Base-by-base conservation (phyloP, 2,888 invertebrate species). In the Nemoura dubitans region DNA sequence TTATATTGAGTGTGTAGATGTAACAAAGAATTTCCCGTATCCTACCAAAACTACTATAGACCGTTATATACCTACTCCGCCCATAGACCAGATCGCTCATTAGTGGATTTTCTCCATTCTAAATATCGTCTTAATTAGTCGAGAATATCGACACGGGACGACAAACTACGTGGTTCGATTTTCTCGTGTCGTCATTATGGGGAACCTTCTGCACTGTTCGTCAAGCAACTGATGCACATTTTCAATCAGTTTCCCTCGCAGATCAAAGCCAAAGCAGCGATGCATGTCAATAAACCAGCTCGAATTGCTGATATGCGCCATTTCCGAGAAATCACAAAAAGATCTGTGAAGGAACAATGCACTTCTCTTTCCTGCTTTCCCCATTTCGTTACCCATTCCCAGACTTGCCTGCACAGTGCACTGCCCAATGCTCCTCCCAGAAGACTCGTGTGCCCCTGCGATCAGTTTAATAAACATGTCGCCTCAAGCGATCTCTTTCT, bases 51-150 rank as follows among this genome's bases (percentile, higher is more conserved):
- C 36, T 36, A 36, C 36, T 3, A 36, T 10, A 36, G n/a, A n/a
- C n/a, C 36, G 36, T 36, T 36, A 36, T 6, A 36, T 6, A 36
- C 36, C n/a, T n/a, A n/a, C n/a, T n/a, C n/a, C n/a, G n/a, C n/a
- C 3, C 36, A 36, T 3, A 36, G 36, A 36, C 36, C 5, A n/a
- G n/a, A n/a, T n/a, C 59, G 16, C 59, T 59, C 59, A 21, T 59
- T 59, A 59, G 59, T 59, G 59, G 59, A 59, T 59, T 59, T 59
- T 59, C 59, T 59, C 59, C 10, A 59, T 59, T 59, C 59, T 59
- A 59, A 59, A 59, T 59, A 59, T 59, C 21, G 59, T 59, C 59
- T 59, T 59, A 59, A 59, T 59, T 59, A 59, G 59, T 59, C 59
- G 14, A 21, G 21, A 14, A 59, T 36, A 36, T 36, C 36, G 10